Conservation (phyloP, 1,140 invertebrate genomes). For the Drosophila sproati region DNA sequence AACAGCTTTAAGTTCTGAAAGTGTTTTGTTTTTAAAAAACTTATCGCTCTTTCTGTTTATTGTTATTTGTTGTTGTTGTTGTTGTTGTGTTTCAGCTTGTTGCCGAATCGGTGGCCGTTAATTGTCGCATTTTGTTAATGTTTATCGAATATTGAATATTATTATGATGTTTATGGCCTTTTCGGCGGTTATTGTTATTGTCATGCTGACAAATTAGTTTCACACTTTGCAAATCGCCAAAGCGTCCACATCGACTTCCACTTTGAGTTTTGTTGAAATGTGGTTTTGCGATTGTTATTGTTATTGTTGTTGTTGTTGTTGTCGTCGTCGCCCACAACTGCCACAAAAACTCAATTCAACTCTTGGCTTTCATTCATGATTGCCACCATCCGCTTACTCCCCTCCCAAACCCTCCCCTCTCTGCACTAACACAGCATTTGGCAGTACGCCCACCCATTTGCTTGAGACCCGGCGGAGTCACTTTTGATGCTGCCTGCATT, state of each 20-base stretch:
- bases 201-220: conserved; percentile 83
- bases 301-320: conserved; percentile 12
- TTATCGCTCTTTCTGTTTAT: neutral
- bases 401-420: neutral
- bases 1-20: too few species aligned
- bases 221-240: conserved; percentile 73
- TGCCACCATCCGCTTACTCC: conserved; percentile 10
- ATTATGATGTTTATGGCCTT: conserved; percentile 80
- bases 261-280: neutral
- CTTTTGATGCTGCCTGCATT: conserved; percentile 69
- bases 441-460: conserved; percentile 60
- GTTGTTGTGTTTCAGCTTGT: neutral
- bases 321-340: conserved; percentile 28
- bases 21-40: too few species aligned
- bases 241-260: conserved; percentile 17
- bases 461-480: conserved; percentile 48
- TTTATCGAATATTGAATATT: conserved; percentile 75
- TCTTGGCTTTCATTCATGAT: conserved; percentile 52
- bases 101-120: conserved; percentile 66
- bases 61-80: neutral
- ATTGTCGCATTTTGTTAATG: conserved; percentile 79
- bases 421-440: conserved; percentile 24
- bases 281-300: neutral
- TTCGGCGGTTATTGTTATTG: conserved; percentile 73
- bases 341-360: neutral